Conservation (phyloP, 2,797 vertebrate genomes). For the Periparus ater region DNA sequence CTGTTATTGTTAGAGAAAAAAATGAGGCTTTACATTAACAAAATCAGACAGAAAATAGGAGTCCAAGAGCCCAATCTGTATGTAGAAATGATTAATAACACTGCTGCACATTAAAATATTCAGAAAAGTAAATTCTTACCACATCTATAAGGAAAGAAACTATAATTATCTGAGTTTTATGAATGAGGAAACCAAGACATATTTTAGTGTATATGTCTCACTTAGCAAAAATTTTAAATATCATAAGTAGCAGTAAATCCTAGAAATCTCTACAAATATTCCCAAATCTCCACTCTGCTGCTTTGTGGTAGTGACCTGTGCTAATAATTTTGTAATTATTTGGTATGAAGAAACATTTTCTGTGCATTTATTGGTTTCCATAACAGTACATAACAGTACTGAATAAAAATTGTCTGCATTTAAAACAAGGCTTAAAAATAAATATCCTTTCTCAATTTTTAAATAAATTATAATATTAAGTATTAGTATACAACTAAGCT, state of each 20-base stretch:
- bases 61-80: neutral
- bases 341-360: neutral
- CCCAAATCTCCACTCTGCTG: neutral
- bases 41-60: neutral
- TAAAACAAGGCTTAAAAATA: neutral
- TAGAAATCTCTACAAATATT: neutral
- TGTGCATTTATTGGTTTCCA: neutral
- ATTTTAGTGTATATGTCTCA: neutral
- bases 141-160: neutral
- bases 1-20: neutral
- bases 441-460: neutral
- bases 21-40: neutral
- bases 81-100: neutral
- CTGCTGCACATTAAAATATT: neutral
- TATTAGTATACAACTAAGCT: neutral
- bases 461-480: neutral
- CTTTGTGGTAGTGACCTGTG: neutral
- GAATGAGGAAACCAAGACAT: neutral
- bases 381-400: neutral
- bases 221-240: neutral
- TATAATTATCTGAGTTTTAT: neutral
- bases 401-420: neutral
- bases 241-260: neutral
- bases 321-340: neutral
- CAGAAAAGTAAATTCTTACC: neutral